Percentiles rank a stretch among this genome's conserved stretches.
These are phyloP conservation scores for Yponomeuta sedellus DNA, from an alignment of 2,888 invertebrate species.

Conservation along the genomic window DNA sequence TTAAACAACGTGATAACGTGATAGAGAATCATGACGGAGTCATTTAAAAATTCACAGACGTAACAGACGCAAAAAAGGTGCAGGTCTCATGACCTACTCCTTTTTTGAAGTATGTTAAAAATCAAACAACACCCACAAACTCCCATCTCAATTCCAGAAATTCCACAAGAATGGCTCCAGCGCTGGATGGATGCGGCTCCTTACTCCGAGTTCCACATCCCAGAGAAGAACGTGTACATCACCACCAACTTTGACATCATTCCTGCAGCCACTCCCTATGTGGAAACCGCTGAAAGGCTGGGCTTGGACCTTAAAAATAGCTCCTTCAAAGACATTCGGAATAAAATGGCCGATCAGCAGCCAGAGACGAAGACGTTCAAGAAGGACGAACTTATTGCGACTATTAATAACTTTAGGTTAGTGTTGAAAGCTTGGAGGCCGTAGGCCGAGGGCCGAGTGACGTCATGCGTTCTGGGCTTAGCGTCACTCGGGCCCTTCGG, in stretches of 20 bases:
- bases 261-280: conserved; percentile 50
- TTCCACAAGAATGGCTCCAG: conserved; percentile 78
- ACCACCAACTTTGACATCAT: conserved; percentile 82
- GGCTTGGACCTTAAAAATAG: conserved; percentile 43
- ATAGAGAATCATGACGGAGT: too few relatives aligned
- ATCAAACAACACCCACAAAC: too few relatives aligned
- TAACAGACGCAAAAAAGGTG: too few relatives aligned
- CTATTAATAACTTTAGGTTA: conserved; percentile 62
- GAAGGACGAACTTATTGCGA: conserved; percentile 53
- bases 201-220: conserved; percentile 79
- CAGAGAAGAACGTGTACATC: conserved; percentile 83
- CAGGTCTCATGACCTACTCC: too few relatives aligned
- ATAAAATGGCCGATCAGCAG: conserved; percentile 31
- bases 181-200: conserved; percentile 78
- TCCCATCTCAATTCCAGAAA: conserved; percentile 49
- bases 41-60: too few relatives aligned
- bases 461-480: too few relatives aligned
- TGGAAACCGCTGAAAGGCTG: conserved; percentile 39
- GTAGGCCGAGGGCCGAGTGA: too few relatives aligned
- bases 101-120: too few relatives aligned
- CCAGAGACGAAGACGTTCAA: conserved; percentile 34
- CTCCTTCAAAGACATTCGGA: conserved; percentile 51
- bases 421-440: conserved; percentile 12
- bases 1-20: too few relatives aligned
- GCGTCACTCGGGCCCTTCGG: too few relatives aligned